phyloP scores from a whole-genome alignment of 2,797 vertebrate species.

The Eupleurogrammus muticus region DNA sequence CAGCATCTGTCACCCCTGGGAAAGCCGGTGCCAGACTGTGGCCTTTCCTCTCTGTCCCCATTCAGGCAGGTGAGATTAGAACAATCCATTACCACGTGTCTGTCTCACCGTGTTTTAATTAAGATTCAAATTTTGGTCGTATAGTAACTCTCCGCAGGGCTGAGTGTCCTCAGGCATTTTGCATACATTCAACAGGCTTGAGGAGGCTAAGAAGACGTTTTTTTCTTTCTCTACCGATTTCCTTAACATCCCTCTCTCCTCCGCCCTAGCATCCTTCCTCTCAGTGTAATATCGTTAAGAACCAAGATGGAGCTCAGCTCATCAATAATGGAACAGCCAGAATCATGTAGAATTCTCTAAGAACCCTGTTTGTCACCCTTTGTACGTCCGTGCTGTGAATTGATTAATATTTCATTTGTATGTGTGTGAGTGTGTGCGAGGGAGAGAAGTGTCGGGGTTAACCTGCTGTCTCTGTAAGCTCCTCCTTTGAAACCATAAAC shows the following conservation, averaged over 20 bases:
- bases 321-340: slow-evolving; percentile 77
- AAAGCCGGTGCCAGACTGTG: slow-evolving; percentile 6
- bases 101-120: slow-evolving; percentile 57
- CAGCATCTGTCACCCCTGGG: slow-evolving; percentile 10
- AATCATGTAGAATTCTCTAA: slow-evolving; percentile 82
- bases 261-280: slow-evolving; percentile 21
- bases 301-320: slow-evolving; percentile 47
- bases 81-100: slow-evolving; percentile 39
- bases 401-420: slow-evolving; percentile 76
- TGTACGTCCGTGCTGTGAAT: slow-evolving; percentile 68
- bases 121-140: slow-evolving; percentile 42
- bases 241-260: slow-evolving; percentile 8
- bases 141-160: background rate
- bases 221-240: background rate
- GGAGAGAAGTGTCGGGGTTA: slow-evolving; percentile 29
- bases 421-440: slow-evolving; percentile 21
- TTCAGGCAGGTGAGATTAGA: slow-evolving; percentile 34
- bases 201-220: background rate
- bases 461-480: slow-evolving; percentile 44
- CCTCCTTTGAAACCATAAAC: slow-evolving; percentile 43
- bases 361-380: slow-evolving; percentile 69
- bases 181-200: slow-evolving; percentile 26
- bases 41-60: slow-evolving; percentile 11
- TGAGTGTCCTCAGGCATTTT: slow-evolving; percentile 20
- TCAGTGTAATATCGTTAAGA: slow-evolving; percentile 49